A percentile compares a stretch with the other conserved stretches of the same genome.
Conservation (phyloP, 2,113 vertebrate species). For the Charadrius vociferus region DNA sequence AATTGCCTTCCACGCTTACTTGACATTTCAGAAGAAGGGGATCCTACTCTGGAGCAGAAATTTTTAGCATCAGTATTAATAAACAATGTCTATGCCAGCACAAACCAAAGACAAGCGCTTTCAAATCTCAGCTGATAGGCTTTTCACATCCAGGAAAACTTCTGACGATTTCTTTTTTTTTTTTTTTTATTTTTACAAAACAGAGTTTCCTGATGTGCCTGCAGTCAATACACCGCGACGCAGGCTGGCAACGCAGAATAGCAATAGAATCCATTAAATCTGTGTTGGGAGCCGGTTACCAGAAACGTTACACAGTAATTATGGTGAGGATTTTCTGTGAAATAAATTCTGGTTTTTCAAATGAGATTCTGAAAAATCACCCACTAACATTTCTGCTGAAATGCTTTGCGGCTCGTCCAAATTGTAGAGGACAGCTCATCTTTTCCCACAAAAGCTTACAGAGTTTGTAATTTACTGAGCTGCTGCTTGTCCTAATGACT, state of each 20-base stretch:
- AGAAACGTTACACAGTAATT: background rate
- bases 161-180: background rate
- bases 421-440: background rate
- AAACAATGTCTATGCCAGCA: background rate
- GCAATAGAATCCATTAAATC: background rate
- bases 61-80: background rate
- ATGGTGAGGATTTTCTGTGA: background rate
- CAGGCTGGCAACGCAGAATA: background rate
- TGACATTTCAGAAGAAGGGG: background rate
- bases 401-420: background rate
- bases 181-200: background rate
- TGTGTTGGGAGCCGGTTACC: background rate
- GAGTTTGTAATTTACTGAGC: background rate
- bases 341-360: background rate
- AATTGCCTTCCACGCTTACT: background rate
- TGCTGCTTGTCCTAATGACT: background rate
- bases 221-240: rapidly evolving
- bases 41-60: background rate
- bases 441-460: constrained; percentile 3
- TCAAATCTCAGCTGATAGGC: background rate
- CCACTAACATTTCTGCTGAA: background rate
- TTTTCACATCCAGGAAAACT: background rate
- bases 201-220: background rate
- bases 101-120: background rate
- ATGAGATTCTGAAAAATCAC: background rate